Evolutionary conservation across 2,888 invertebrate species (phyloP), one percentile per base, ranked within the genome.

Genomic region (Operophtera brumata): DNA sequence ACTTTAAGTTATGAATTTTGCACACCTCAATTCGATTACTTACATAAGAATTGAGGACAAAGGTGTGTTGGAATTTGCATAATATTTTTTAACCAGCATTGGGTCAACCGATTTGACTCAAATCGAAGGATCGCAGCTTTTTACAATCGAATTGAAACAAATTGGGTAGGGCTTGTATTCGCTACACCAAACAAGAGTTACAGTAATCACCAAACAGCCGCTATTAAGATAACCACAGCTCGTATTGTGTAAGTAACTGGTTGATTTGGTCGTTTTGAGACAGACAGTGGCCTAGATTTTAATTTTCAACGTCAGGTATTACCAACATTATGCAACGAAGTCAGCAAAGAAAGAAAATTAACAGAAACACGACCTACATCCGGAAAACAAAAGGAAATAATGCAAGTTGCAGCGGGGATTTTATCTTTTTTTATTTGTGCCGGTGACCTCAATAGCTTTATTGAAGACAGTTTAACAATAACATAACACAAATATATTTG

Each of bases 161-260:
- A 3, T 20, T 20, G n/a, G 20, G 20, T 20, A 4, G 20, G 20
- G 2, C 20, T 3, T 3, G 4, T 4, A 20, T 20, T 3, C 2
- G 4, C 20, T 20, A 4, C n/a, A 20, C 20, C 20, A 20, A 20
- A 20, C 4, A 2, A 20, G 20, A 20, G 2, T 20, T 20, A 20
- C 20, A 4, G 20, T 20, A 20, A 20, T 20, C 47, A 54, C 39
- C 36, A 51, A 60, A 36, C 13, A 48, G 54, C 48, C 59, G 65
- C 66, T 66, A 64, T 62, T 63, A 57, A 64, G 57, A 30, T 8
- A 55, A 65, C 69, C 66, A 60, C 13, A 13, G 8, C 65, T 63
- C 59, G 59, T 46, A 66, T 78, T 78, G 77, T 73, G 74, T 64
- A 77, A 78, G 72, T 66, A 70, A 70, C 66, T 70, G 68, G 71